Base-by-base conservation (phyloP, 2,113 vertebrate genomes). In the Dissostichus mawsoni region DNA sequence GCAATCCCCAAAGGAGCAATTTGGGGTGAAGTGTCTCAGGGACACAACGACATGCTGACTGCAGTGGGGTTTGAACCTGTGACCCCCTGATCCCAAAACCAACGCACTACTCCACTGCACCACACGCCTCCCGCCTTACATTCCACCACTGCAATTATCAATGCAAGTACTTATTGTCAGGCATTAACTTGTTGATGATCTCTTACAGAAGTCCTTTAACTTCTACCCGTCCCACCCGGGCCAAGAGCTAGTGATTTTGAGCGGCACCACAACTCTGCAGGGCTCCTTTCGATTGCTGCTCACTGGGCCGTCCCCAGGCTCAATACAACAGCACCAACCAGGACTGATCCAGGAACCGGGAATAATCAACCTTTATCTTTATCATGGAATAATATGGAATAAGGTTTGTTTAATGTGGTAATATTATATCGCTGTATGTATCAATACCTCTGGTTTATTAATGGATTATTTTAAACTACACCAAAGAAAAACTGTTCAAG, bases 281-380 rank as follows among this genome's bases (percentile, higher is more conserved):
- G 83, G 13, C 80, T 92, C 8, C 69, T 78, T 0, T 73, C 86
- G 29, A 68, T 92, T 63, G 85, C 29, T 29, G 90, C 80, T 68
- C 85, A 86, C 55, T 93, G 92, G 87, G 33, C 33, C 33, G 5
- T 36, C 33, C 33, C 33, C 33, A 4, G 33, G 33, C 33, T 36
- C 33, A 36, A 36, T 4, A 36, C 33, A 36, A 36, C 33, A 36
- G 33, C 33, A 36, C 33, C 33, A 36, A 36, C 33, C 5, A 36
- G 3, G 33, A 4, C 33, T 36, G 33, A 36, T 36, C 5, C 33
- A 36, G 33, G 33, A 36, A 16, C 8, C 20, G n/a, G 8, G 41
- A 65, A 8, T 48, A 1, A 65, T 47, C 11, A 36, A 14, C 10
- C 1, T 47, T 6, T 23, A 6, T 36, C 23, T 45, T 25, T 4